phyloP scores from a whole-genome alignment of 2,888 invertebrate genomes.

The Balanococcus diminutus region DNA sequence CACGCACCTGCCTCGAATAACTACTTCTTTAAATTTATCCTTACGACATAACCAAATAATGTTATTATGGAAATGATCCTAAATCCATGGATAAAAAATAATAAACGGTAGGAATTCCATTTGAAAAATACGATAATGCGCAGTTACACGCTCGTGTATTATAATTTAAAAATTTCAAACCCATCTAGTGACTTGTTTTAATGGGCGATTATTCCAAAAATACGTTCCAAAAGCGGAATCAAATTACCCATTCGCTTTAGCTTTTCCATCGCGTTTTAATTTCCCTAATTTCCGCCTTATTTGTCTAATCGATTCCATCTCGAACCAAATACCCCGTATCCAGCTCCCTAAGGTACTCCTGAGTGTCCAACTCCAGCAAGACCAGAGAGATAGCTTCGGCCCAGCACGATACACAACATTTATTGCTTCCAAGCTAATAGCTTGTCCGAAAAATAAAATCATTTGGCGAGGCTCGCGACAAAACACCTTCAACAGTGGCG shows the following conservation, averaged over 20 bases:
- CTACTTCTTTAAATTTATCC: no score
- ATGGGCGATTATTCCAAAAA: not conserved
- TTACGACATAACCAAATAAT: no score
- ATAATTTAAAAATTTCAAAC: not conserved
- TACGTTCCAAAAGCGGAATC: not conserved
- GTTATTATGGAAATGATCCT: not conserved
- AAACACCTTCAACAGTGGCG: conserved; percentile 6
- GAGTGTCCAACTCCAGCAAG: not conserved
- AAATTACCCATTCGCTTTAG: not conserved
- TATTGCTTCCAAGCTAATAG: not conserved
- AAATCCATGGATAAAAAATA: not conserved
- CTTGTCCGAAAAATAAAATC: not conserved
- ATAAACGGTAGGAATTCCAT: not conserved
- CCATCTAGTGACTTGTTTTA: not conserved
- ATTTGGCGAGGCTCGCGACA: not conserved
- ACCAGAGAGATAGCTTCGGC: not conserved
- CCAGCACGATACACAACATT: not conserved
- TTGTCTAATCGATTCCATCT: not conserved
- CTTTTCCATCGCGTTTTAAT: not conserved
- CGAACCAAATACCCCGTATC: not conserved
- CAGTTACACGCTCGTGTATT: not conserved
- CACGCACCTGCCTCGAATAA: no score
- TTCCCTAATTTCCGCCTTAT: not conserved
- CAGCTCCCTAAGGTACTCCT: not conserved
- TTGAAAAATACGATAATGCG: not conserved